Conservation (phyloP, 2,888 invertebrate species). For the Hedya salicella region DNA sequence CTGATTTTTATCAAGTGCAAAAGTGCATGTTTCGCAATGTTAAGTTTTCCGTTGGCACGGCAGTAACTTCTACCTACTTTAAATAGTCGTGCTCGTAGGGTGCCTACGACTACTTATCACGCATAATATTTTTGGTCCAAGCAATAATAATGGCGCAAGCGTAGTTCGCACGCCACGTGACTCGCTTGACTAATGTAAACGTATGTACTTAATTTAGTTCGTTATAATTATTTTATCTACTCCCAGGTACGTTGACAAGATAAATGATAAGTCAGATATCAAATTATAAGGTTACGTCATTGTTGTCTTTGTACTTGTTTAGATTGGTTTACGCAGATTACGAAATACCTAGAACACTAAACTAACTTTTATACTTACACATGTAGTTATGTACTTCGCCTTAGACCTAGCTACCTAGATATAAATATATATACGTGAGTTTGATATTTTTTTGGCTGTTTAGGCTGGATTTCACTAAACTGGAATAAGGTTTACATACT, state of each 20-base stretch:
- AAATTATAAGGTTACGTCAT: slow-evolving; percentile 51
- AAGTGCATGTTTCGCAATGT: too few species aligned
- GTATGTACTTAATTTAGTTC: slow-evolving; percentile 26
- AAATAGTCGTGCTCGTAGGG: too few species aligned
- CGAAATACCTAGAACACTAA: background rate
- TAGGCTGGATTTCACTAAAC: too few species aligned
- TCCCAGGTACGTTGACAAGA: slow-evolving; percentile 24
- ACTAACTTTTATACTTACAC: background rate
- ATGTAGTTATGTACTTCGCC: too few species aligned
- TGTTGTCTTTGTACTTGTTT: slow-evolving; percentile 43
- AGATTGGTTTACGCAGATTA: slow-evolving; percentile 37
- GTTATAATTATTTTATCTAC: slow-evolving; percentile 34
- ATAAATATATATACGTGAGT: too few species aligned
- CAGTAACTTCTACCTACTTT: too few species aligned
- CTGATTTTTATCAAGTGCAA: too few species aligned
- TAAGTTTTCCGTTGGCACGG: too few species aligned
- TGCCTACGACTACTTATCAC: background rate
- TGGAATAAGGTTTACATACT: too few species aligned
- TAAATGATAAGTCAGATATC: slow-evolving; percentile 44
- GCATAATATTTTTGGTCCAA: slow-evolving; percentile 31
- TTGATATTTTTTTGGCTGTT: too few species aligned
- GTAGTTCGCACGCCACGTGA: slow-evolving; percentile 25
- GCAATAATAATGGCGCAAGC: slow-evolving; percentile 35
- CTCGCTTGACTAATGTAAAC: slow-evolving; percentile 10
- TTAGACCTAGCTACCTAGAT: too few species aligned